phyloP scores from a whole-genome alignment of 64 coral and sea anemone species.

The Pocillopora verrucosa region DNA sequence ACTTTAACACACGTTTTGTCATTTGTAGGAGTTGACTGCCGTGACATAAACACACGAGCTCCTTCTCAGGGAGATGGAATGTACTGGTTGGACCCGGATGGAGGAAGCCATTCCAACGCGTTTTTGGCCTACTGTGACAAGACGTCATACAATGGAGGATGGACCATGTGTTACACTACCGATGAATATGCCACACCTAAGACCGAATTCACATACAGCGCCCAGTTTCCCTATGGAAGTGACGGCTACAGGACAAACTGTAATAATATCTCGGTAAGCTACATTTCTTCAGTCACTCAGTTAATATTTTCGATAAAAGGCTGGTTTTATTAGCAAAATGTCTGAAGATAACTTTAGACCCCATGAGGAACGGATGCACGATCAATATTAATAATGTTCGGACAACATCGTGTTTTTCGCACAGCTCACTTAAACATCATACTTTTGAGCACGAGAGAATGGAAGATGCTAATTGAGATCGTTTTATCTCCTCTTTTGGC shows the following conservation, averaged over 20 bases:
- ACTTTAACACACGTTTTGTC: too few species aligned
- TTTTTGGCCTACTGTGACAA: constrained; percentile 32
- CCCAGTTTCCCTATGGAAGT: not conserved
- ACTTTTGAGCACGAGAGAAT: too few species aligned
- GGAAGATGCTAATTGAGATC: too few species aligned
- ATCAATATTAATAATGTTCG: too few species aligned
- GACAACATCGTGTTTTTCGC: too few species aligned
- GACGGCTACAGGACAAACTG: constrained; percentile 29
- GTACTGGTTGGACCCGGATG: constrained; percentile 22
- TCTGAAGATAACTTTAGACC: too few species aligned
- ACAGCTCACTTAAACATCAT: too few species aligned
- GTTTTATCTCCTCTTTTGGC: too few species aligned
- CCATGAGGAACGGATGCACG: too few species aligned
- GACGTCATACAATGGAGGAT: constrained; percentile 37
- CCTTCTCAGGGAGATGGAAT: not conserved
- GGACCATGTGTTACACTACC: constrained; percentile 50
- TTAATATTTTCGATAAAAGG: not conserved
- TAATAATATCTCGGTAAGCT: constrained; percentile 1
- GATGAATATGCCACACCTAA: constrained; percentile 4
- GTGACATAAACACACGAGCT: not conserved
- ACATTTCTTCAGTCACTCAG: not conserved
- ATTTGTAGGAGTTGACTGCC: constrained; percentile 8
- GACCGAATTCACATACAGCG: not conserved
- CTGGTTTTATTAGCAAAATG: not conserved
- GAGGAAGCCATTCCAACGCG: not conserved